Base-by-base conservation (phyloP, 2,113 vertebrate species). In the Elaphurus davidianus region DNA sequence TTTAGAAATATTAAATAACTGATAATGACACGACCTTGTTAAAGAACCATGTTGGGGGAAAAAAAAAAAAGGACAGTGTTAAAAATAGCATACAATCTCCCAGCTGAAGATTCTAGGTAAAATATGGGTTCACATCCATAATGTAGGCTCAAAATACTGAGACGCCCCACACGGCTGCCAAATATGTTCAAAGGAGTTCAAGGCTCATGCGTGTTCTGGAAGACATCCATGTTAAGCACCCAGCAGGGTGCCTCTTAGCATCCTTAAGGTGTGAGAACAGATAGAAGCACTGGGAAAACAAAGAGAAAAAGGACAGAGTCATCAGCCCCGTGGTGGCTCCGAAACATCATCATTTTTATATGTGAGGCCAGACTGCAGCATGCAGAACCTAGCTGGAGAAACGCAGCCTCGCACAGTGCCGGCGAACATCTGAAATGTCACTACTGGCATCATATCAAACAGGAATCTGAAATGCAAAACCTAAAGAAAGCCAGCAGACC, bases 1-100 rank as follows among this genome's bases (percentile, higher is more conserved):
- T 98, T 98, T 98, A 98, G 96, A 96, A 96, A 96, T 96, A 92
- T 97, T 98, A 97, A 97, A 64, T 98, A 98, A 98, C 97, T 98
- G 97, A 97, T 98, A 98, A 97, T 10, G 27, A 94, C 60, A 82
- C 36, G 19, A 6, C 97, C 97, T 98, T 98, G 96, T 40, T 94
- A 90, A 67, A 98, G 89, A 97, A 94, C 62, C 74, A 93, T 28
- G 91, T 97, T 92, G 74, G 50, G 86, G 5, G 1, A 0, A 10
- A 16, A 23, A 30, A 74, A 21, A 54, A 27, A 5, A 27, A 57
- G 84, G 93, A 82, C 60, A 91, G 83, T 97, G 86, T 95, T 98
- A 98, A 98, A 98, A 98, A 98, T 96, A 98, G 84, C 86, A 62
- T 62, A 16, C 40, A 23, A 7, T 55, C 89, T 98, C 23, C 64